phyloP scores from a whole-genome alignment of 1,140 invertebrate species.

The Apis mellifera region Amel_HAv3.1 CM009940.2:12101501-12102000 shows the following conservation, averaged over 20 bases:
- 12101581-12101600: too few relatives aligned
- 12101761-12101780: constrained; percentile 93
- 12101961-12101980: constrained; percentile 20
- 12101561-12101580: too few relatives aligned
- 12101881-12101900: constrained; percentile 54
- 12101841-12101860: constrained; percentile 49
- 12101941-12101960: neutral
- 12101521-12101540: too few relatives aligned
- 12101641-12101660: too few relatives aligned
- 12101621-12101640: too few relatives aligned
- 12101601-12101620: too few relatives aligned
- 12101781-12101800: constrained; percentile 95
- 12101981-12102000: neutral
- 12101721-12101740: constrained; percentile 96
- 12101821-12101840: too few relatives aligned
- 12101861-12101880: constrained; percentile 56
- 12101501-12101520: too few relatives aligned
- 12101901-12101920: constrained; percentile 44
- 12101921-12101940: constrained; percentile 36
- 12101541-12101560: too few relatives aligned
- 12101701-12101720: constrained; percentile 96
- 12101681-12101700: constrained; percentile 85
- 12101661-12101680: too few relatives aligned
- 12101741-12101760: constrained; percentile 96
- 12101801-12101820: constrained; percentile 91